A percentile compares a stretch with the other conserved stretches of the same genome.
Evolutionary conservation across 2,113 vertebrate species (phyloP).

Genomic region (human): DNA sequence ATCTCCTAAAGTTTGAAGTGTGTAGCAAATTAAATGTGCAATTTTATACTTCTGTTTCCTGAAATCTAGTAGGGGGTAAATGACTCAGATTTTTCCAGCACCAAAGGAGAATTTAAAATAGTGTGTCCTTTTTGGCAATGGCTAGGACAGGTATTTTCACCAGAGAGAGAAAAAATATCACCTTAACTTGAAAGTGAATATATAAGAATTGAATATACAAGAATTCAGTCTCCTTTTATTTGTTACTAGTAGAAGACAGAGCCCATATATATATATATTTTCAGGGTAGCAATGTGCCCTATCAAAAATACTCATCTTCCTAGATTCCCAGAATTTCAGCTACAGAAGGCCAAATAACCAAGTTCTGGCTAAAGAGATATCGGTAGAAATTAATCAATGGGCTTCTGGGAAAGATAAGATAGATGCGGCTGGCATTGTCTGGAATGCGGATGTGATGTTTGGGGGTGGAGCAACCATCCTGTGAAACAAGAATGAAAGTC

Average conservation of each 20-base stretch:
- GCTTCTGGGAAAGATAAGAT: not conserved
- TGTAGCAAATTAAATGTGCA: not conserved
- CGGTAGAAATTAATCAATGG: not conserved
- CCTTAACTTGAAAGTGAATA: constrained; percentile 41
- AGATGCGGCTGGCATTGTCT: not conserved
- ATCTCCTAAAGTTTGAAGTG: not conserved
- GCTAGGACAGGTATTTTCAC: constrained; percentile 26
- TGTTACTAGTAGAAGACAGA: constrained; percentile 3
- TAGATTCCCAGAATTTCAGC: not conserved
- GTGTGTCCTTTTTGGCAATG: not conserved
- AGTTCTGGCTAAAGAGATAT: not conserved
- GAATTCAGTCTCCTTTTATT: not conserved
- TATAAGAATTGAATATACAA: not conserved
- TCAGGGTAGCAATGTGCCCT: not conserved
- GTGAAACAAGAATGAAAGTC: not conserved
- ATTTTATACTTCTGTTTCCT: not conserved
- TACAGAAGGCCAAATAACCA: not conserved
- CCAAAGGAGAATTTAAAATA: constrained; percentile 1
- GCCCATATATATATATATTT: not conserved
- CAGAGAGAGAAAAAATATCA: not conserved
- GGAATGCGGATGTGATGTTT: not conserved
- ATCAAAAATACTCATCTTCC: not conserved
- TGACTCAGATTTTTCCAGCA: not conserved
- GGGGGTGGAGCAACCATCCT: not conserved
- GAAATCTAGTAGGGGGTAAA: not conserved